Evolutionary conservation across 2,888 invertebrate species (phyloP).

Genomic region (Sinodicranocentrus sp.): DNA sequence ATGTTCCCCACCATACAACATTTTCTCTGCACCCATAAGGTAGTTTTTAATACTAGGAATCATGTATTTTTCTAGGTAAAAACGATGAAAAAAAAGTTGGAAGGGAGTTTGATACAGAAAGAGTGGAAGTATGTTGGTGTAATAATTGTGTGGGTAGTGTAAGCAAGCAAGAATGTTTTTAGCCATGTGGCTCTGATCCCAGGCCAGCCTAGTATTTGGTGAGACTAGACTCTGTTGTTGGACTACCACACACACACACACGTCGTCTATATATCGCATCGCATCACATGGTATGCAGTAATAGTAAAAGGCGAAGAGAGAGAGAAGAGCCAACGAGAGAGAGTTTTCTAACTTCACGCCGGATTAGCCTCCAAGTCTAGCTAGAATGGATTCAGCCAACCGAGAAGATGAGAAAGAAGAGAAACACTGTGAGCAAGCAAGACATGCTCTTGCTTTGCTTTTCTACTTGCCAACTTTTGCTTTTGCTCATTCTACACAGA

Average conservation of each 20-base stretch:
- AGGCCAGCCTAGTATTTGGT: conserved; percentile 56
- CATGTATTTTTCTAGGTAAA: conserved; percentile 7
- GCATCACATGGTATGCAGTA: neutral
- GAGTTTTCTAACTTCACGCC: conserved; percentile 77
- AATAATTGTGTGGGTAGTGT: conserved; percentile 63
- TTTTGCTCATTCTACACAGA: conserved; percentile 24
- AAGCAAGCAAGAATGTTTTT: conserved; percentile 58
- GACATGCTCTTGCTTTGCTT: conserved; percentile 58
- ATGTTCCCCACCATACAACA: no score
- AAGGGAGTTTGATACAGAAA: conserved; percentile 27
- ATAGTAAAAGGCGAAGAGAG: conserved; percentile 54
- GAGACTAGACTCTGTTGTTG: conserved; percentile 45
- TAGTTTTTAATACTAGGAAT: conserved; percentile 18
- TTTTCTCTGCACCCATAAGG: no score
- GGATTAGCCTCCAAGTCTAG: conserved; percentile 77
- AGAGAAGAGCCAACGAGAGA: conserved; percentile 57
- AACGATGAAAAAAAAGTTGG: conserved; percentile 23
- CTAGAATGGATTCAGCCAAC: conserved; percentile 76
- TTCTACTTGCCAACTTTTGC: conserved; percentile 42
- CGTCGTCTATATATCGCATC: conserved; percentile 22
- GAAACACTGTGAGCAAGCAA: conserved; percentile 71
- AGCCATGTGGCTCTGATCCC: conserved; percentile 74
- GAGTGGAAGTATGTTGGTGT: conserved; percentile 31
- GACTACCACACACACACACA: conserved; percentile 45
- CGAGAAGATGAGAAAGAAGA: conserved; percentile 77